Base-by-base conservation (phyloP, 1,140 invertebrate species). In the Matsumurasca onukii region DNA sequence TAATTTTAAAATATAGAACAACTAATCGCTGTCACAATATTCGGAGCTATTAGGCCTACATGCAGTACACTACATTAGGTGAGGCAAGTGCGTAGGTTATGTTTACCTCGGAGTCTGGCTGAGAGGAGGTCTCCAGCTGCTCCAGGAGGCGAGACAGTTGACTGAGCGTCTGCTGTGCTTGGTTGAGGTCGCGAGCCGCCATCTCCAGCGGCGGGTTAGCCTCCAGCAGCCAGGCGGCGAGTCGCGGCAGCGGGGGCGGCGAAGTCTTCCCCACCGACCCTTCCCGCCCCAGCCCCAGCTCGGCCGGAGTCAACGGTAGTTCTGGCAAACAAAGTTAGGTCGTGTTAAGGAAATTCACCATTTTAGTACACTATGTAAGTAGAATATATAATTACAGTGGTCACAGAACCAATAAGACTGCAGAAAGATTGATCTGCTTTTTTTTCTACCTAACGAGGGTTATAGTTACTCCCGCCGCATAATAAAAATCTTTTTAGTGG, bases 151-250 rank as follows among this genome's bases (percentile, higher is more conserved):
- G 76, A 69, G 82, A 80, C 67, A 91, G 75, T 74, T 89, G 86
- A 69, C 84, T 83, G 17, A 91, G 75, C 34, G 86, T 88, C 63
- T 88, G 83, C 75, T 89, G 86, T 12, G 86, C 84, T 34, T 84
- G 81, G 3, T 81, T 82, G 17, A 89, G 76, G 73, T 89, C 87
- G 48, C 83, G 81, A n/a, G 84, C 82, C 15, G 82, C 80, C 30
- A 81, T 80, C 68, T 88, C 86, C 55, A 88, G 74, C 0, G 81
- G 79, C 12, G 80, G 77, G 15, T 82, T 80, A 0, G 83, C 83
- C 67, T 86, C 85, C 80, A 80, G 74, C 17, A 82, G 52, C 68
- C 72, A 73, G 22, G 73, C 63, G 59, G 71, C 63, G 62, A 73
- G 31, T 63, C 67, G 65, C 57, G 68, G 70, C 70, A 71, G n/a